These are phyloP conservation scores for Chloroceryle amazona DNA, from an alignment of 2,797 vertebrate species.

Conservation along the genomic window DNA sequence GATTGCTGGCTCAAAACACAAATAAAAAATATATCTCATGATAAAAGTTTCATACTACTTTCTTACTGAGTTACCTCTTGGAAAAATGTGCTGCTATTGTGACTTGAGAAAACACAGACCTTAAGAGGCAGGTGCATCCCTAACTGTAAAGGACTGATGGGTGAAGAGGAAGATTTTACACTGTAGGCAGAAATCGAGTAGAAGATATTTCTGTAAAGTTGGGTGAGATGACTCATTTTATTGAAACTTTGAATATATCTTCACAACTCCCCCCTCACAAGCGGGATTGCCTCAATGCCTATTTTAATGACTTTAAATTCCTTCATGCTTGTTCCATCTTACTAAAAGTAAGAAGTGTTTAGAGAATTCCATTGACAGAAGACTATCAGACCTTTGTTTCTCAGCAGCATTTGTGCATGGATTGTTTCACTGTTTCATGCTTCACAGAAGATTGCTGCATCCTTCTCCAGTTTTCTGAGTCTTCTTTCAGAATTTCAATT, in stretches of 20 bases:
- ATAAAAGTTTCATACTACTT: not conserved
- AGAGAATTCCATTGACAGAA: constrained; percentile 14
- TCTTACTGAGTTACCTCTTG: not conserved
- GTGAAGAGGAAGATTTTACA: not conserved
- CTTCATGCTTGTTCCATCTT: not conserved
- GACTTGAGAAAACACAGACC: not conserved
- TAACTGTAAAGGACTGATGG: not conserved
- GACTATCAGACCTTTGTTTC: not conserved
- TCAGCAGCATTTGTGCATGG: not conserved
- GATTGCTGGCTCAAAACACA: not conserved
- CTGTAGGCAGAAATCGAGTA: not conserved
- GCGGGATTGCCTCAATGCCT: constrained; percentile 7
- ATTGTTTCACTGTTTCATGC: not conserved
- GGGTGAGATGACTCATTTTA: constrained; percentile 31
- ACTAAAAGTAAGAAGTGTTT: not conserved
- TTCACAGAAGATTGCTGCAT: not conserved
- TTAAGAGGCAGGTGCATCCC: not conserved
- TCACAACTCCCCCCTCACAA: not conserved
- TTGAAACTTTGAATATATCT: constrained; percentile 18
- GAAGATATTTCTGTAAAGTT: constrained; percentile 9
- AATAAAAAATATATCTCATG: not conserved
- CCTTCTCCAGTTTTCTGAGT: not conserved
- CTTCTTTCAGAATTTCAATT: not conserved
- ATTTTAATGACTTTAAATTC: not conserved
- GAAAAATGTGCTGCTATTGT: not conserved